Evolutionary conservation across 2,797 vertebrate genomes (phyloP), one percentile per base, ranked within the genome.

Genomic region (Chrosomus eos): DNA sequence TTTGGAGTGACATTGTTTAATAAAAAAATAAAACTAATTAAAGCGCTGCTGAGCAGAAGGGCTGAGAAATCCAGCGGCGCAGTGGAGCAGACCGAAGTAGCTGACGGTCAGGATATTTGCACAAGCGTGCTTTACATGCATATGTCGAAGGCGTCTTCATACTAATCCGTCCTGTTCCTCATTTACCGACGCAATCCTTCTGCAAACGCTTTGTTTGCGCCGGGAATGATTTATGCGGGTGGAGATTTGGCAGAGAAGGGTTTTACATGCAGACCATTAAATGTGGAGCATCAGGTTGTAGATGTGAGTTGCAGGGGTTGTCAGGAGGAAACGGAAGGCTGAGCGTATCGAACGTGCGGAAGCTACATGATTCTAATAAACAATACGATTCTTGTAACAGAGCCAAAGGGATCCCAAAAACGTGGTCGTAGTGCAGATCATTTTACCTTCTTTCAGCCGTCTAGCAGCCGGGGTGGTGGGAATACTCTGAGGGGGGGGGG

Each of bases 171-270:
- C 81, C 91, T 89, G 89, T 89, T 93, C 90, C 92, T 94, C 92
- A 92, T 94, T 93, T 94, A 93, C 91, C 80, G 88, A 88, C 89
- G 88, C 73, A 87, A 89, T 91, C 89, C 90, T 91, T 89, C 89
- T 89, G 90, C 91, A 89, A 92, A 92, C 90, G 92, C 90, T 92
- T 94, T 89, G 93, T 93, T 85, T 89, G 93, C 90, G 33, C 91
- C 82, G 88, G 87, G 89, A 92, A 93, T 93, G 91, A 93, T 92
- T 93, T 93, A 94, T 92, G 92, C 92, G 90, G 92, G 90, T 90
- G 33, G 83, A 91, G 92, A 92, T 91, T 90, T 90, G 74, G 89
- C 80, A 58, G 72, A 21, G 19, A 68, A 28, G 62, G 53, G 90
- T 93, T 93, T 90, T 88, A 92, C 91, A 93, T 91, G 86, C 91